Base-by-base conservation (phyloP, 1,140 invertebrate genomes). In the Cherax quadricarinatus region DNA sequence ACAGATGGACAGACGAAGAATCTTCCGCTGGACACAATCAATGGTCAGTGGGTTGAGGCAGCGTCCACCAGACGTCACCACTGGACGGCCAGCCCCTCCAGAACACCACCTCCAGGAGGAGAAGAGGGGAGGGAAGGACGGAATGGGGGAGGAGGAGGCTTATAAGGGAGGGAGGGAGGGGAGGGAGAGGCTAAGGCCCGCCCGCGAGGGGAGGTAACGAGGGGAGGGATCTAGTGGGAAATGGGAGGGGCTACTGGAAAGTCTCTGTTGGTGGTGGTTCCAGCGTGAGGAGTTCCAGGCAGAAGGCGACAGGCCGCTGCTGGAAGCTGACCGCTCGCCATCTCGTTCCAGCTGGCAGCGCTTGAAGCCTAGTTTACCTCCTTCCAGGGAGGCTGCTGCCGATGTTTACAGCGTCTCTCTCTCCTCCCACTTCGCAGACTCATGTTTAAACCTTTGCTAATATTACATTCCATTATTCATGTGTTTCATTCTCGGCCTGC, bases 131-230 rank as follows among this genome's bases (percentile, higher is more conserved):
- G 62, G 57, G 81, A 12, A 41, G 57, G 49, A 24, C 51, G 49
- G 30, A 41, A 41, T 0, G 30, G 30, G 30, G 30, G 48, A 57
- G 53, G 53, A 41, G 30, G 75, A 88, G 53, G 41, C n/a, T n/a
- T 62, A 73, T 66, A 84, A 21, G 21, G 14, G 14, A 21, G 62
- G 57, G 81, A 60, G 51, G 57, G 49, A 9, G 49, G 49, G 48
- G n/a, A 48, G 62, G 60, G 66, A 84, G 84, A 82, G 75, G 90
- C 81, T 86, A 21, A 91, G 90, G 85, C 75, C 90, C 90, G 85
- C 78, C 89, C 90, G 84, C 90, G 48, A 91, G 90, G 90, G 90
- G 90, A 91, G 90, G 90, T 62, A 86, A 84, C 90, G 84, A 86
- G 83, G 90, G 89, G 83, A 83, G 87, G 70, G 70, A 49, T 53